Percentiles rank a stretch among this genome's conserved stretches.
phyloP scores from a whole-genome alignment of 2,888 invertebrate species.

The Stenichneumon culpator region DNA sequence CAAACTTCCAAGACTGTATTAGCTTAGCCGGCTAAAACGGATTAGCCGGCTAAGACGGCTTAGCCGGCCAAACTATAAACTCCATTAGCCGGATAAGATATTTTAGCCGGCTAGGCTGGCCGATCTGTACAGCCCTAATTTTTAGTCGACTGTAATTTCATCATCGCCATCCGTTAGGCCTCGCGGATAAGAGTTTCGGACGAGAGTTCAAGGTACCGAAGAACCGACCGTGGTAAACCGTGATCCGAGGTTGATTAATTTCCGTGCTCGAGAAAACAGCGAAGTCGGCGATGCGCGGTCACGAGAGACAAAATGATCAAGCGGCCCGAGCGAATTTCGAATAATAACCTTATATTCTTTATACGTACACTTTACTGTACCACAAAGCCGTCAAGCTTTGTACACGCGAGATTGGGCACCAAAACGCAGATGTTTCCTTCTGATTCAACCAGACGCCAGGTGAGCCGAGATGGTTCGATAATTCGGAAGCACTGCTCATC shows the following conservation, averaged over 20 bases:
- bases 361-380: slow-evolving; percentile 37
- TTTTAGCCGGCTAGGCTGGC: too few relatives aligned
- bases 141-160: background rate
- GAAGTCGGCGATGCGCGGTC: slow-evolving; percentile 80
- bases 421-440: slow-evolving; percentile 72
- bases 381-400: slow-evolving; percentile 46
- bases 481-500: slow-evolving; percentile 71
- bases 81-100: too few relatives aligned
- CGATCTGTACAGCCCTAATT: too few relatives aligned
- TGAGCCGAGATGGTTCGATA: slow-evolving; percentile 83
- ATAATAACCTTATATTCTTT: slow-evolving; percentile 12
- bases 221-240: slow-evolving; percentile 19
- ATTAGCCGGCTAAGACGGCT: too few relatives aligned
- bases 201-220: slow-evolving; percentile 18
- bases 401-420: slow-evolving; percentile 66
- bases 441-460: slow-evolving; percentile 76
- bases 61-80: too few relatives aligned
- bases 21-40: too few relatives aligned
- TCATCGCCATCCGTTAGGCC: background rate
- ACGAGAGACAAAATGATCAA: slow-evolving; percentile 74
- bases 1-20: too few relatives aligned
- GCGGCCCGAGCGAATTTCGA: slow-evolving; percentile 35
- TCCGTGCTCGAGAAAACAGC: slow-evolving; percentile 82
- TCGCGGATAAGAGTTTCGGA: background rate
- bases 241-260: slow-evolving; percentile 82